Conservation (phyloP, 1,140 invertebrate genomes). For the Anastrepha ludens region DNA sequence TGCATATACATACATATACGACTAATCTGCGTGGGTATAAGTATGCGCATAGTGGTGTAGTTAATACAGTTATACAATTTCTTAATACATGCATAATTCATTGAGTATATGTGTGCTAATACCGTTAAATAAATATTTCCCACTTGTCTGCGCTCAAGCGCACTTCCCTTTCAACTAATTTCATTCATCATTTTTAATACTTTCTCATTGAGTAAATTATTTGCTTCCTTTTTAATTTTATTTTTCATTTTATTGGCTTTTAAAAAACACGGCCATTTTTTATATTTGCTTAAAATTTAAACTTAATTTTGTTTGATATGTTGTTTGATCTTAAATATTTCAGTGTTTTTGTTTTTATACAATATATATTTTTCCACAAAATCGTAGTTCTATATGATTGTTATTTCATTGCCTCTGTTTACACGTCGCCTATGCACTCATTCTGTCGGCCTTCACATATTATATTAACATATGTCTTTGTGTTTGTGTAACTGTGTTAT, state of each 20-base stretch:
- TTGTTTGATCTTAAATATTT: constrained; percentile 28
- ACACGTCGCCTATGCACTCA: neutral
- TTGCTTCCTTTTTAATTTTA: neutral
- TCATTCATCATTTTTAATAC: neutral
- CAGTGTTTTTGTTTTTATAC: neutral
- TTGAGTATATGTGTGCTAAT: constrained; percentile 35
- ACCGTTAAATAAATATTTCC: neutral
- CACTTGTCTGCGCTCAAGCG: neutral
- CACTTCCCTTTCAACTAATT: no score
- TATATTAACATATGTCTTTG: neutral
- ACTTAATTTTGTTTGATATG: constrained; percentile 58
- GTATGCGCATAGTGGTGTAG: no score
- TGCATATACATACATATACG: neutral
- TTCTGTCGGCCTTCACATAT: no score
- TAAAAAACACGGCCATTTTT: neutral
- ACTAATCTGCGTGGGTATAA: neutral
- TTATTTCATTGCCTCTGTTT: constrained; percentile 21
- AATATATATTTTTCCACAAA: constrained; percentile 4
- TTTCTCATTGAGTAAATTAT: constrained; percentile 22
- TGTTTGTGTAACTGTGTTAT: neutral
- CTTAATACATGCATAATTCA: constrained; percentile 22
- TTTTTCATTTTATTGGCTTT: neutral
- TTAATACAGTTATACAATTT: constrained; percentile 21
- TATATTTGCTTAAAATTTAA: constrained; percentile 57
- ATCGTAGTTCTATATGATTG: constrained; percentile 37